Base-by-base conservation (phyloP, 2,797 vertebrate species). In the Helostoma temminkii region DNA sequence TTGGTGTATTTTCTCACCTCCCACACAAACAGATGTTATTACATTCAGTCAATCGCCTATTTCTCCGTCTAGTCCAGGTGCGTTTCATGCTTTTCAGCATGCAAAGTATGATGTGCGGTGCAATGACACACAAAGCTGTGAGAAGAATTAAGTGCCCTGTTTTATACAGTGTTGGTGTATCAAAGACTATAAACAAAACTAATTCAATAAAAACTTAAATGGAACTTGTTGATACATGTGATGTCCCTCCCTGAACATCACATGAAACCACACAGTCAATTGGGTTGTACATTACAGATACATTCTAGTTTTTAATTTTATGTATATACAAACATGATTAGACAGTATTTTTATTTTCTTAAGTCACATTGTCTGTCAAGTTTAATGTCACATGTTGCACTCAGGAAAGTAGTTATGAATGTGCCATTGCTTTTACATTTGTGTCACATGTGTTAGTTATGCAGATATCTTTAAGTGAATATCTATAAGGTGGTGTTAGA, bases 1-100 rank as follows among this genome's bases (percentile, higher is more conserved):
- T 30, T 30, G 54, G 9, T 74, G 32, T 16, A 54, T 72, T 73
- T 70, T 73, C 70, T 62, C 72, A 69, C 66, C 65, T 50, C 9
- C 19, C 49, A 65, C 56, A 71, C 72, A 80, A 46, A 67, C 47
- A 62, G 28, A 48, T 34, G 2, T 46, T 32, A 58, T 70, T 62
- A 21, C 28, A 53, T 65, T 25, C 41, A 12, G 43, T 71, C 21
- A 30, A 4, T 52, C 56, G 54, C 45, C 59, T 39, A 4, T 48
- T 57, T 63, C 45, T 72, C 26, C 14, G 36, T 47, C 22, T 41
- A 56, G 25, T 28, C 25, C 25, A 64, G 47, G 39, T 59, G 61
- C 53, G 42, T 66, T 50, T 6, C 9, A 1, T 19, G 58, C 61
- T 67, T 64, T 62, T 42, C 9, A 45, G 58, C 49, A 47, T n/a